phyloP scores from a whole-genome alignment of 2,797 vertebrate genomes.

The Myripristis jacobus region DNA sequence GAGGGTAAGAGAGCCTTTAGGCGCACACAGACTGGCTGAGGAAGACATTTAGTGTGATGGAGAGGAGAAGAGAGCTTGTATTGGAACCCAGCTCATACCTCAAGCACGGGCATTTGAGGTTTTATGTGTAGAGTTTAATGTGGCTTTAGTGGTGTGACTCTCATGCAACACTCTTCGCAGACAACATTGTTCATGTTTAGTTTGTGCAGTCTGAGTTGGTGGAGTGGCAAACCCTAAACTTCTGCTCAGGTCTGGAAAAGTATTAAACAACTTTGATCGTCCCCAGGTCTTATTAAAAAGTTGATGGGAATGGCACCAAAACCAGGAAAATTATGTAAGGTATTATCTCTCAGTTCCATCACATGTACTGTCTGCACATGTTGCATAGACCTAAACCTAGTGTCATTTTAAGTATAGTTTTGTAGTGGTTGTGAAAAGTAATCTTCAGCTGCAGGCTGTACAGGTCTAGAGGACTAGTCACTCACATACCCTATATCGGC shows the following conservation, averaged over 20 bases:
- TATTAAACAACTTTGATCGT: background rate
- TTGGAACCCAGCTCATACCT: slow-evolving; percentile 9
- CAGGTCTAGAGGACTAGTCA: too few species aligned
- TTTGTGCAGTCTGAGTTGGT: background rate
- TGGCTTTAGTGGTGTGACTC: slow-evolving; percentile 4
- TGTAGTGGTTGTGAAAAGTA: too few species aligned
- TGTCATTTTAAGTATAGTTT: too few species aligned
- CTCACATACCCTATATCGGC: too few species aligned
- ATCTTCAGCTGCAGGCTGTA: too few species aligned
- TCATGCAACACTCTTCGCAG: slow-evolving; percentile 10
- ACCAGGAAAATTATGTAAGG: too few species aligned
- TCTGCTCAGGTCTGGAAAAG: background rate
- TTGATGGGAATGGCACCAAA: background rate
- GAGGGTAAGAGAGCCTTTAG: slow-evolving; percentile 44
- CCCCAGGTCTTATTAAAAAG: background rate
- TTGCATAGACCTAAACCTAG: too few species aligned
- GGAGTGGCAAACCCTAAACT: background rate
- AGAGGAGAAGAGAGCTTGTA: background rate
- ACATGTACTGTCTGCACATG: too few species aligned
- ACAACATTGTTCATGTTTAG: slow-evolving; percentile 15
- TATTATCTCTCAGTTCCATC: too few species aligned
- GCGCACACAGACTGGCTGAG: slow-evolving; percentile 17
- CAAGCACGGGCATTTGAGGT: background rate
- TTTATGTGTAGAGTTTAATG: background rate
- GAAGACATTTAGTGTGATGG: slow-evolving; percentile 3